Conservation (phyloP, 2,113 vertebrate species). For the Harpagus bidentatus region DNA sequence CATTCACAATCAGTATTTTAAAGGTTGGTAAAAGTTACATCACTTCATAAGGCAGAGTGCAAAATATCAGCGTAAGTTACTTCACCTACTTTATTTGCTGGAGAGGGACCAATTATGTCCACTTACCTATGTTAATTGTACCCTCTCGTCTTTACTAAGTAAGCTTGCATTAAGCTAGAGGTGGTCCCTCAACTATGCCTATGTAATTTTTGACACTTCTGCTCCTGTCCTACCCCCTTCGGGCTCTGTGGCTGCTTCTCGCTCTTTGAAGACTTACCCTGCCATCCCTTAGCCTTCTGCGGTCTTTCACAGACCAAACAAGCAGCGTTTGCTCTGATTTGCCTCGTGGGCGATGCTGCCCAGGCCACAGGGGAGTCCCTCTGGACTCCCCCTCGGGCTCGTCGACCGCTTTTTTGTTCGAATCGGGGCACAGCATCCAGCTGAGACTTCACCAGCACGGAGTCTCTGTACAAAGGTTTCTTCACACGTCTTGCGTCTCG, state of each 20-base stretch:
- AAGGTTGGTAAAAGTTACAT: slow-evolving; percentile 43
- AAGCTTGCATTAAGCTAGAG: neutral
- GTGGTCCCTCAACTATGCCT: neutral
- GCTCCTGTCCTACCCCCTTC: neutral
- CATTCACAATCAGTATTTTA: slow-evolving; percentile 30
- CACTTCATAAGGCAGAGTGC: neutral
- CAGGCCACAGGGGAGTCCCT: neutral
- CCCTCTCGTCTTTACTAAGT: neutral
- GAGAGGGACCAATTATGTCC: neutral
- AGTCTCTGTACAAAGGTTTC: neutral
- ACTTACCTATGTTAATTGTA: neutral
- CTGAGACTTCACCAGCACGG: neutral
- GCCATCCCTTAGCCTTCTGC: neutral
- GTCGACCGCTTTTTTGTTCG: neutral
- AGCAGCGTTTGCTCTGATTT: neutral
- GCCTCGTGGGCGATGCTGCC: neutral
- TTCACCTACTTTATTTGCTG: neutral
- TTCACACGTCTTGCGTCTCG: neutral
- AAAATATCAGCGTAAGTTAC: neutral
- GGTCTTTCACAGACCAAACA: neutral
- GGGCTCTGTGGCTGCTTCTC: neutral
- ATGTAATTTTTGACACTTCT: neutral
- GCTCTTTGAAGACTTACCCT: neutral
- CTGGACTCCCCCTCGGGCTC: neutral
- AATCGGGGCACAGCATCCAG: neutral